phyloP scores from a whole-genome alignment of 2,797 vertebrate genomes.

The Chaetophractus vellerosus region DNA sequence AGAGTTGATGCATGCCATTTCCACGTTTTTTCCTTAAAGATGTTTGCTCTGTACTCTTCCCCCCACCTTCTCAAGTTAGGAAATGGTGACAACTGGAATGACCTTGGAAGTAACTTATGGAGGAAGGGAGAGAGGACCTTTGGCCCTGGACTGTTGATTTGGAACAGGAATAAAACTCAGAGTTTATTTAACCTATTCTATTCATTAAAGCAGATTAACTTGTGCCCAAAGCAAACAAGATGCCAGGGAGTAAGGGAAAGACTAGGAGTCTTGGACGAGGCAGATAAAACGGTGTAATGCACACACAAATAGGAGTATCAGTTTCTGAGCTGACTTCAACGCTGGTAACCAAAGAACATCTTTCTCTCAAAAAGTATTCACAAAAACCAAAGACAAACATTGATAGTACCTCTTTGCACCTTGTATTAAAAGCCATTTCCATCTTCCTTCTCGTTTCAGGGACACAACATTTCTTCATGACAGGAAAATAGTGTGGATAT shows the following conservation, averaged over 20 bases:
- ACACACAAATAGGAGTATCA: neutral
- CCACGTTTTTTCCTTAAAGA: neutral
- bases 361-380: constrained; percentile 16
- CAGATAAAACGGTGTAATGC: neutral
- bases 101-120: neutral
- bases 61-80: neutral
- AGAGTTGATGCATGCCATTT: neutral
- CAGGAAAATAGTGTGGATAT: constrained; percentile 97
- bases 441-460: constrained; percentile 96
- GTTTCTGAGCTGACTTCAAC: neutral
- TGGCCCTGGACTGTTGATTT: neutral
- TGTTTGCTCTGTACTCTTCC: neutral
- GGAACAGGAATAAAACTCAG: neutral
- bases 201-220: constrained; percentile 26
- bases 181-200: constrained; percentile 34
- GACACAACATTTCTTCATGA: constrained; percentile 96
- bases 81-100: constrained; percentile 44
- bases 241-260: neutral
- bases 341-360: neutral
- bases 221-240: neutral
- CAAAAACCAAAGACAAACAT: constrained; percentile 56
- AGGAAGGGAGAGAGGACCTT: neutral
- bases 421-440: constrained; percentile 96
- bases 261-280: neutral
- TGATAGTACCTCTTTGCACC: constrained; percentile 95